phyloP scores from a whole-genome alignment of 2,888 invertebrate genomes.

The Melieria omissa region DNA sequence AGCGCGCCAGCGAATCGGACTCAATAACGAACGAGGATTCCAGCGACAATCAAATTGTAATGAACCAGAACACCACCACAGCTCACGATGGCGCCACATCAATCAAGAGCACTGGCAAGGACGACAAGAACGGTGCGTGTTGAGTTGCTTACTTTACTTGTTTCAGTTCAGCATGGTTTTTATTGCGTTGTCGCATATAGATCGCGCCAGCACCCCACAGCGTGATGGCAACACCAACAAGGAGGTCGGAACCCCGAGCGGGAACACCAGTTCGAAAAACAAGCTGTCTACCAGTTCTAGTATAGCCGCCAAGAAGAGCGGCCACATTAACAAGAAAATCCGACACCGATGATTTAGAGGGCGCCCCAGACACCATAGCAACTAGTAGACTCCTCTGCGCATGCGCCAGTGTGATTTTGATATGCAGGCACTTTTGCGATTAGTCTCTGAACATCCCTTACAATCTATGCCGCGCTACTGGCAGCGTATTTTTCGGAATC shows the following conservation, averaged over 20 bases:
- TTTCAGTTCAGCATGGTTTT: background rate
- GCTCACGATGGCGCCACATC: conserved; percentile 62
- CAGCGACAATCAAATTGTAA: conserved; percentile 74
- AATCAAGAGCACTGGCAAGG: conserved; percentile 62
- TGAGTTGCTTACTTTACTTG: background rate
- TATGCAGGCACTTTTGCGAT: too few relatives aligned
- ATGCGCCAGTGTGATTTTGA: too few relatives aligned
- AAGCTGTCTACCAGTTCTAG: conserved; percentile 67
- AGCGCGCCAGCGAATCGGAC: conserved; percentile 88
- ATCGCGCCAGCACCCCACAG: conserved; percentile 57
- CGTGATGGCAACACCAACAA: conserved; percentile 54
- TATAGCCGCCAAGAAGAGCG: conserved; percentile 72
- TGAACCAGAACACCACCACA: conserved; percentile 66
- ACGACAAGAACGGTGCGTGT: conserved; percentile 61
- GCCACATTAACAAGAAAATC: conserved; percentile 83
- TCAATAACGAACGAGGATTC: conserved; percentile 84
- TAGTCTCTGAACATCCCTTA: too few relatives aligned
- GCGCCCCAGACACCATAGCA: conserved; percentile 32
- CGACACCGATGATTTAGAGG: conserved; percentile 76
- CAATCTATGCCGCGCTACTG: too few relatives aligned
- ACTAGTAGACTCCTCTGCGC: too few relatives aligned
- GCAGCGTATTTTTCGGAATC: too few relatives aligned
- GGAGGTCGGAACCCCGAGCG: conserved; percentile 57
- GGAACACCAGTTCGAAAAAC: conserved; percentile 69
- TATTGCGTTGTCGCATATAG: conserved; percentile 21